phyloP scores from a whole-genome alignment of 2,888 invertebrate species.

The Phaonia tiefii region DNA sequence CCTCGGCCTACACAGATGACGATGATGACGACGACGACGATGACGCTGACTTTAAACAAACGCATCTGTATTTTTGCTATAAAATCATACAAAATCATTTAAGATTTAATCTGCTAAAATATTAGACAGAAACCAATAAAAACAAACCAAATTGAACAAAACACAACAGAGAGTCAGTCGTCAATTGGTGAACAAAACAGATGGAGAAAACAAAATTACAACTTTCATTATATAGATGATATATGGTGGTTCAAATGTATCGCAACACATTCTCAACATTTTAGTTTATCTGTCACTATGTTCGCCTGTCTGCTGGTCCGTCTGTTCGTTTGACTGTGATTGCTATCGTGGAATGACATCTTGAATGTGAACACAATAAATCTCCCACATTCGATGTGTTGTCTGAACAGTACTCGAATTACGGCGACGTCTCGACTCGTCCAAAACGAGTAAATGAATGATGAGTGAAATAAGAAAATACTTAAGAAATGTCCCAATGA shows the following conservation, averaged over 20 bases:
- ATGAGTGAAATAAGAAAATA: not conserved
- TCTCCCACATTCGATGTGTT: conserved; percentile 36
- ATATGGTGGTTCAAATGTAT: not conserved
- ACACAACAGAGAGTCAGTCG: not conserved
- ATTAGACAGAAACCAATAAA: conserved; percentile 7
- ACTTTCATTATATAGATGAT: too few relatives aligned
- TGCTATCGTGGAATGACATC: conserved; percentile 42
- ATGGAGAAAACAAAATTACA: not conserved
- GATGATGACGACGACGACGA: not conserved
- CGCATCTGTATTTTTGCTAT: not conserved
- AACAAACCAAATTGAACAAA: too few relatives aligned
- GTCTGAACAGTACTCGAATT: conserved; percentile 7
- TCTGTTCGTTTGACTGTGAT: not conserved
- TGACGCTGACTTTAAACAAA: too few relatives aligned
- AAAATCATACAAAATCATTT: not conserved
- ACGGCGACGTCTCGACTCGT: not conserved
- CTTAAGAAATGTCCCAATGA: conserved; percentile 5
- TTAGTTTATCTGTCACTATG: not conserved
- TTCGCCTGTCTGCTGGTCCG: not conserved
- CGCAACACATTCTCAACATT: not conserved
- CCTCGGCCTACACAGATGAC: not conserved
- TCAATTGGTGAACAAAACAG: conserved; percentile 14
- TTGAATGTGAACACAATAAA: conserved; percentile 34
- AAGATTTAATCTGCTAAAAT: not conserved
- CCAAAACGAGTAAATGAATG: not conserved